A percentile compares a stretch with the other conserved stretches of the same genome.
Evolutionary conservation across 1,140 invertebrate genomes (phyloP).

Genomic region (Bombus soroeensis): DNA sequence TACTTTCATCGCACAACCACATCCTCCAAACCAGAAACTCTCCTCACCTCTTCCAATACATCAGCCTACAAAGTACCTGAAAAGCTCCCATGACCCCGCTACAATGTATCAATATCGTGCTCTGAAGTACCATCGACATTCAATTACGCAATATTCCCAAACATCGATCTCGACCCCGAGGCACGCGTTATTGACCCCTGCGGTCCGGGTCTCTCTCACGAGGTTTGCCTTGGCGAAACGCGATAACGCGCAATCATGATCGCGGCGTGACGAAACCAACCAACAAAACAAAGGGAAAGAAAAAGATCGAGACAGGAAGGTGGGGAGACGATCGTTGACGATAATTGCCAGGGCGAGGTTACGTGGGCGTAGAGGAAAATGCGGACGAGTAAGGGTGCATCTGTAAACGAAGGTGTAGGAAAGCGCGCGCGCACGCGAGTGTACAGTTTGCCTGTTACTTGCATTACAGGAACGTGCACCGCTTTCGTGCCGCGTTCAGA

Average conservation of each 20-base stretch:
- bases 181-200: slow-evolving; percentile 14
- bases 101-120: neutral
- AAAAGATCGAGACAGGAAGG: neutral
- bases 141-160: slow-evolving; percentile 24
- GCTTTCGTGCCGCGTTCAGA: slow-evolving; percentile 75
- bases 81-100: neutral
- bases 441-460: slow-evolving; percentile 63
- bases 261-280: neutral
- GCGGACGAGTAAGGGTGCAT: neutral
- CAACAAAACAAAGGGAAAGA: neutral
- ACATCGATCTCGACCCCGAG: neutral
- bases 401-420: slow-evolving; percentile 21
- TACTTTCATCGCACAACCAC: neutral
- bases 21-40: neutral
- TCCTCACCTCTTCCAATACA: neutral
- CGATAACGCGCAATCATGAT: slow-evolving; percentile 38
- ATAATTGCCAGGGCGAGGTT: slow-evolving; percentile 10
- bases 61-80: neutral
- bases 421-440: slow-evolving; percentile 44
- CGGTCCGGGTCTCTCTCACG: too few species aligned
- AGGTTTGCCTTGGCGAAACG: slow-evolving; percentile 18
- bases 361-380: slow-evolving; percentile 18
- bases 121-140: neutral
- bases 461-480: slow-evolving; percentile 76
- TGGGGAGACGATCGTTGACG: neutral